phyloP scores from a whole-genome alignment of 2,113 vertebrate species.

The Phyllostomus discolor region DNA sequence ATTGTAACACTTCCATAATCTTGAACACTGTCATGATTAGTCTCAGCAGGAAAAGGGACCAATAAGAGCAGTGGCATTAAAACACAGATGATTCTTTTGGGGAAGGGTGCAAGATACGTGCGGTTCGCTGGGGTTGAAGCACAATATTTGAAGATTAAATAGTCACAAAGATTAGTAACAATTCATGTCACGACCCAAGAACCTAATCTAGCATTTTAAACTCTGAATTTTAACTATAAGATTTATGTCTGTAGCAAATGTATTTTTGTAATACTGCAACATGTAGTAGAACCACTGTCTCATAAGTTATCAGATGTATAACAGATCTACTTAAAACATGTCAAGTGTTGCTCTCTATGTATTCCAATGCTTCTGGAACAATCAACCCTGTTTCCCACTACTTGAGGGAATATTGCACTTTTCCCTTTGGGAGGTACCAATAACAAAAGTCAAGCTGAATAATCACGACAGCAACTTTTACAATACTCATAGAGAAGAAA shows the following conservation, averaged over 20 bases:
- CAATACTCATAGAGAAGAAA: conserved; percentile 55
- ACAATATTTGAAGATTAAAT: conserved; percentile 79
- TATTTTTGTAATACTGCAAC: conserved; percentile 44
- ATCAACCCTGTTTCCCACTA: conserved; percentile 29
- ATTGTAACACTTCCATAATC: conserved; percentile 60
- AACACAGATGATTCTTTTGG: conserved; percentile 67
- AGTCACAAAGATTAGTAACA: conserved; percentile 79
- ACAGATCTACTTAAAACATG: conserved; percentile 41
- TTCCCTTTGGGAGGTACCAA: conserved; percentile 65
- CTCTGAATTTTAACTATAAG: conserved; percentile 68
- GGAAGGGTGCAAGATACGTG: conserved; percentile 76
- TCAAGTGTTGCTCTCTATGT: conserved; percentile 54
- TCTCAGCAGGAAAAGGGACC: conserved; percentile 52
- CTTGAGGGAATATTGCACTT: conserved; percentile 63
- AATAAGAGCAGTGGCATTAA: conserved; percentile 60
- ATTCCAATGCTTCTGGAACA: conserved; percentile 57
- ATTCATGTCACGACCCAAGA: conserved; percentile 66
- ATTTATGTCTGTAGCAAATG: conserved; percentile 45
- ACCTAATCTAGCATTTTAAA: conserved; percentile 66
- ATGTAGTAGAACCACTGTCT: conserved; percentile 11
- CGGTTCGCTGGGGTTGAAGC: conserved; percentile 75
- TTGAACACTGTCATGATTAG: conserved; percentile 48
- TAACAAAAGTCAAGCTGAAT: conserved; percentile 56
- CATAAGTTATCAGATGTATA: neutral
- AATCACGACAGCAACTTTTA: conserved; percentile 61